Evolutionary conservation across 1,140 invertebrate species (phyloP), one percentile per base, ranked within the genome.

Genomic region (Drosophila setifemur): DNA sequence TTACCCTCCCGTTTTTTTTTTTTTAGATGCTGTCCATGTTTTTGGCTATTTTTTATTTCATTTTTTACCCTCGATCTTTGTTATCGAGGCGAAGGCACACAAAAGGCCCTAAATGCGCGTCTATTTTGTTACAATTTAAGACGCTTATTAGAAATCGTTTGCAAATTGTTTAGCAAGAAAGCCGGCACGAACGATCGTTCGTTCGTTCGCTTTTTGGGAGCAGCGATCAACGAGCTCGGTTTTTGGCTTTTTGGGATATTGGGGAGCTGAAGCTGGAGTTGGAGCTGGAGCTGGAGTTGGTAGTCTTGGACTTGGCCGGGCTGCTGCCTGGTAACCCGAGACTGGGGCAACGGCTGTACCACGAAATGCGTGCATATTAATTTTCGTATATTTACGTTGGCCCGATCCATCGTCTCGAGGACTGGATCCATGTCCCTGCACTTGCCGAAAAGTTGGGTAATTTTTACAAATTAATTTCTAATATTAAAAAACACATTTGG

Each of bases 41-140:
- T 67, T 57, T 11, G 47, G 16, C 43, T 14, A 45, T 37, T 50
- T 45, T 52, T 61, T 58, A 37, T 74, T 68, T 67, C 28, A 50
- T 55, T 72, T 47, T 68, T 11, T 25, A 37, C 47, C 21, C 31
- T 2, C 55, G 55, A 33, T 54, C 61, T 76, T 78, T 74, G 76
- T 79, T 79, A 79, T 79, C 74, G 74, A 55, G 37, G 18, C 33
- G 12, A 35, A 45, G 64, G 67, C 67, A 49, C 73, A 81, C 78
- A 85, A 82, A 81, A 54, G 78, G 55, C 81, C 79, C 79, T 86
- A 86, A 85, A 86, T 81, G 79, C 79, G 82, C 82, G 75, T 85
- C 75, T 85, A 85, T 85, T 86, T 86, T 81, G 79, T 86, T 85
- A 85, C 79, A 85, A 85, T 85, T 85, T 85, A 85, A 86, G 79